phyloP scores from a whole-genome alignment of 2,888 invertebrate genomes.

The Agonopterix subpropinquella region DNA sequence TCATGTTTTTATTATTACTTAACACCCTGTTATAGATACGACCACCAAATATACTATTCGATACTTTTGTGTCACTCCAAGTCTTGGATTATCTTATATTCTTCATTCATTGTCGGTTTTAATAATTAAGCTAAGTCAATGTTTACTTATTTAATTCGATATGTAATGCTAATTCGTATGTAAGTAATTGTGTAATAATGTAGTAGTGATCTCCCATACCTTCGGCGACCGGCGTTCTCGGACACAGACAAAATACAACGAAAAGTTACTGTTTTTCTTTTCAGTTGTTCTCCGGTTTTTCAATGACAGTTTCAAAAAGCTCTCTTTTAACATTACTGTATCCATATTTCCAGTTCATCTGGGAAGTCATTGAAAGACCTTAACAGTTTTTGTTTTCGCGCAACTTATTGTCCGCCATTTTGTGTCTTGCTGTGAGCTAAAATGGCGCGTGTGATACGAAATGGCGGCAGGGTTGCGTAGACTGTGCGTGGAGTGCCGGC shows the following conservation, averaged over 20 bases:
- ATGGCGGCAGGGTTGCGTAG: constrained; percentile 21
- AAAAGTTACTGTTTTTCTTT: constrained; percentile 56
- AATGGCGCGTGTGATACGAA: constrained; percentile 13
- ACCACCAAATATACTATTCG: neutral
- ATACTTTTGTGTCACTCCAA: constrained; percentile 23
- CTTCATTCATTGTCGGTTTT: constrained; percentile 60
- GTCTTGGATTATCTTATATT: constrained; percentile 42
- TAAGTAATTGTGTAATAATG: constrained; percentile 70
- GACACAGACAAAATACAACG: constrained; percentile 58
- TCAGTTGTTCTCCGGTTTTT: constrained; percentile 33
- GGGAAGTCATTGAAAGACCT: constrained; percentile 8
- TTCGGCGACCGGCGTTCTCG: constrained; percentile 59
- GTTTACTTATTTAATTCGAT: constrained; percentile 73
- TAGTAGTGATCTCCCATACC: constrained; percentile 74
- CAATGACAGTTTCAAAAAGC: constrained; percentile 33
- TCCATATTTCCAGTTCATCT: constrained; percentile 10
- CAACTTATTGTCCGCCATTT: constrained; percentile 25
- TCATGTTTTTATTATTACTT: constrained; percentile 11
- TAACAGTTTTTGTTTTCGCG: constrained; percentile 33
- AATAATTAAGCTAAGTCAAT: constrained; percentile 73
- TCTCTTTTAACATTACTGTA: constrained; percentile 30
- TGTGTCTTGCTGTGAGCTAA: constrained; percentile 13
- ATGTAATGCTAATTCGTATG: constrained; percentile 67
- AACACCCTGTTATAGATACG: constrained; percentile 10
- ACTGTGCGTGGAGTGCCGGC: constrained; percentile 42